These are phyloP conservation scores for Latrodectus hesperus DNA, from an alignment of 2,888 invertebrate species.

Conservation along the genomic window DNA sequence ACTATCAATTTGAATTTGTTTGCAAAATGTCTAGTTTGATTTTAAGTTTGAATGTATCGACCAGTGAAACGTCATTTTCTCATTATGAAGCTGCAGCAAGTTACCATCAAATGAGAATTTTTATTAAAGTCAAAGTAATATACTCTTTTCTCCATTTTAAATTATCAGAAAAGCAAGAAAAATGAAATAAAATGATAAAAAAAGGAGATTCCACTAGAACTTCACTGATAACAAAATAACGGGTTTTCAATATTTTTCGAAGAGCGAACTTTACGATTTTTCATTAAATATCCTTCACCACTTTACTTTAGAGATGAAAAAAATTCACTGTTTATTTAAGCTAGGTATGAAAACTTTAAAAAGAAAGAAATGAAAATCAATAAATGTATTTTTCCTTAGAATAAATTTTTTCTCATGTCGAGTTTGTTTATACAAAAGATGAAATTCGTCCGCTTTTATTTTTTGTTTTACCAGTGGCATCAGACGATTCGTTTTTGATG, in stretches of 20 bases:
- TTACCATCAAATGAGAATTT: background rate
- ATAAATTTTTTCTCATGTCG: constrained; percentile 26
- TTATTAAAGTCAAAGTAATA: background rate
- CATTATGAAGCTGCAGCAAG: background rate
- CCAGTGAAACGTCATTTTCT: background rate
- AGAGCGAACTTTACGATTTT: background rate
- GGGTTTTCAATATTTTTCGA: constrained; percentile 1
- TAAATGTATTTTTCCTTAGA: constrained; percentile 11
- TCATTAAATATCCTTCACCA: constrained; percentile 5
- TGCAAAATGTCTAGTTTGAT: background rate
- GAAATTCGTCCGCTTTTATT: constrained; percentile 8
- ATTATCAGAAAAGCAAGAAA: constrained; percentile 2
- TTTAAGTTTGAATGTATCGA: background rate
- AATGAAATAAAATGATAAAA: background rate
- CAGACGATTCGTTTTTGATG: constrained; percentile 1
- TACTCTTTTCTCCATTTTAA: constrained; percentile 1
- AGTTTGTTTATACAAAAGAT: constrained; percentile 44
- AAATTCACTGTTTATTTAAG: background rate
- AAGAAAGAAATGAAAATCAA: background rate
- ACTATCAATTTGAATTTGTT: constrained; percentile 1
- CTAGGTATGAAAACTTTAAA: background rate
- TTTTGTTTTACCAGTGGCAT: background rate
- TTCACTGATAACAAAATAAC: background rate
- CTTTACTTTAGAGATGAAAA: background rate
- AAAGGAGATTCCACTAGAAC: background rate